Evolutionary conservation across 2,113 vertebrate genomes (phyloP), one percentile per base, ranked within the genome.

Genomic region (Ahaetulla prasina): DNA sequence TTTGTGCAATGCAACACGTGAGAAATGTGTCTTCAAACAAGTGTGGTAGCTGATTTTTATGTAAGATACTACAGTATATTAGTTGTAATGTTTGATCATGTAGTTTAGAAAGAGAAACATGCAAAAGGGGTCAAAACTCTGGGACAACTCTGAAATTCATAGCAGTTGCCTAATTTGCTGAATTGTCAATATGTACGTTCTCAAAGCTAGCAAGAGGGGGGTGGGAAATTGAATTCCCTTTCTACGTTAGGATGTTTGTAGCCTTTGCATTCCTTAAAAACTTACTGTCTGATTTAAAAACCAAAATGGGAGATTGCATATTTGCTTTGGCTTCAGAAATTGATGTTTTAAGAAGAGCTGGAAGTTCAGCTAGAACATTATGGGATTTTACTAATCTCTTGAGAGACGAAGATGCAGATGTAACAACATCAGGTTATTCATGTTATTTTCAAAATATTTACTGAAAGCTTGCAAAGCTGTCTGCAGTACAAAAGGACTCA

Each of bases 301-400:
- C 92, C 18, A 18, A 90, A 91, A 88, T 7, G 3, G 30, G 57
- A 14, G 0, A n/a, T 86, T 54, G 8, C 6, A 18, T 90, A 53
- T 92, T 94, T 94, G 50, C 89, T 80, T 95, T 94, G 95, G 93
- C 74, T 90, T 91, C 54, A 0, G 0, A 35, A 89, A 84, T 85
- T 87, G 14, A 3, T 89, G 74, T 85, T 92, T 0, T 35, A 87
- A 91, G 91, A 80, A 68, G 54, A 30, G 16, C 0, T 94, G 93
- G 80, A 92, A 91, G 49, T 80, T 85, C 55, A 93, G 1, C 5
- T 85, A 55, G 92, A 92, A 47, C 63, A 90, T 88, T 0, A 16
- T 84, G 91, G 92, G 86, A 54, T 94, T 95, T 89, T 35, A 18
- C 63, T 23, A 91, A 1, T 57, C 39, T n/a, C 11, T 8, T 50